Conservation (phyloP, 2,888 invertebrate species). For the Patella ulyssiponensis region DNA sequence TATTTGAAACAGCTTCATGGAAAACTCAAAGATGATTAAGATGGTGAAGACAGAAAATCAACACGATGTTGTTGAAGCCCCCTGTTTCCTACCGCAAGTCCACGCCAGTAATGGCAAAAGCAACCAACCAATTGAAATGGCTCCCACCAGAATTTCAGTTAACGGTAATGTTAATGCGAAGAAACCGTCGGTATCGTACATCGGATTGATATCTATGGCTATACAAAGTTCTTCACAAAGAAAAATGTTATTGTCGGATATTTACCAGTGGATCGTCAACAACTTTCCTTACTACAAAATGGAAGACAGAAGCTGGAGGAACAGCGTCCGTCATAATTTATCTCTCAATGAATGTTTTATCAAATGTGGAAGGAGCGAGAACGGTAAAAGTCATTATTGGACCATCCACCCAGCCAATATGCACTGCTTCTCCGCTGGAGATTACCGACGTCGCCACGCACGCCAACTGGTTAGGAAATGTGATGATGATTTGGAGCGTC, state of each 20-base stretch:
- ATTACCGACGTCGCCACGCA: conserved; percentile 40
- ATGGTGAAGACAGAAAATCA: no score
- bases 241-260: conserved; percentile 35
- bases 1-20: no score
- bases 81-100: no score
- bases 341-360: conserved; percentile 47
- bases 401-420: conserved; percentile 42
- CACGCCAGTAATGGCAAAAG: no score
- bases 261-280: conserved; percentile 35
- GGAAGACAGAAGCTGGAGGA: conserved; percentile 38
- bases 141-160: no score
- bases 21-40: no score
- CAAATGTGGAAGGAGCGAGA: conserved; percentile 34
- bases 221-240: conserved; percentile 29
- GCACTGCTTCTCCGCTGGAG: conserved; percentile 39
- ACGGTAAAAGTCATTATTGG: conserved; percentile 44
- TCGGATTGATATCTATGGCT: conserved; percentile 41
- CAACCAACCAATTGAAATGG: no score
- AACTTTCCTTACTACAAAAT: conserved; percentile 39
- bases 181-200: conserved; percentile 37
- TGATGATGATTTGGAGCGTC: conserved; percentile 3
- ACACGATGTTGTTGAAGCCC: no score
- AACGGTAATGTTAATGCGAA: not conserved
- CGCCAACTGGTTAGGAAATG: conserved; percentile 17
- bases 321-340: conserved; percentile 45